Conservation (phyloP, 2,888 invertebrate genomes). For the Julus scanicus region DNA sequence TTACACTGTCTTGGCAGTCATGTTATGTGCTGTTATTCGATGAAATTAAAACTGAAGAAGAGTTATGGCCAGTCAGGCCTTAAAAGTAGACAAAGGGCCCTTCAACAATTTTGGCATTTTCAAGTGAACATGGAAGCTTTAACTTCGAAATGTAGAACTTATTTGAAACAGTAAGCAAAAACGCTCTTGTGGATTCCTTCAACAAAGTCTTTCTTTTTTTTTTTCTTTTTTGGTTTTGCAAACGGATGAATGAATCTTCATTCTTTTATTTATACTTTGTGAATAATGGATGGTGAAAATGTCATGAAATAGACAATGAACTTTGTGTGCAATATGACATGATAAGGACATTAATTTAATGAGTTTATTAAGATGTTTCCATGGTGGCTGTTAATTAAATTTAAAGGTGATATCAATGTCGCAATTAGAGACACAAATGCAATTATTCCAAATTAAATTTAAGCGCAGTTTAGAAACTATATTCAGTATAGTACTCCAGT, state of each 20-base stretch:
- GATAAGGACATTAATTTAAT: background rate
- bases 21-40: no score
- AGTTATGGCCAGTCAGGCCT: no score
- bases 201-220: constrained; percentile 19
- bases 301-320: background rate
- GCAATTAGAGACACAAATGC: no score
- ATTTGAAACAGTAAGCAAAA: constrained; percentile 15
- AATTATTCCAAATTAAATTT: no score
- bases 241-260: background rate
- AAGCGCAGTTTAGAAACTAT: no score
- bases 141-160: background rate
- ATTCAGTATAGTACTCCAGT: no score
- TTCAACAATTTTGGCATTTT: background rate
- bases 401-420: no score
- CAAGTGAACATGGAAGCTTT: background rate
- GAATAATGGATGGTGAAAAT: constrained; percentile 24
- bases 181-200: background rate
- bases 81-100: no score
- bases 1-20: no score
- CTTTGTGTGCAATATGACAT: background rate
- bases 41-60: no score
- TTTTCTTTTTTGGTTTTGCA: constrained; percentile 17
- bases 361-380: no score
- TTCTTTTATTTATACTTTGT: background rate
- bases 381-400: no score